Conservation (phyloP, 2,888 invertebrate genomes). For the Drosophila neoperkinsi region DNA sequence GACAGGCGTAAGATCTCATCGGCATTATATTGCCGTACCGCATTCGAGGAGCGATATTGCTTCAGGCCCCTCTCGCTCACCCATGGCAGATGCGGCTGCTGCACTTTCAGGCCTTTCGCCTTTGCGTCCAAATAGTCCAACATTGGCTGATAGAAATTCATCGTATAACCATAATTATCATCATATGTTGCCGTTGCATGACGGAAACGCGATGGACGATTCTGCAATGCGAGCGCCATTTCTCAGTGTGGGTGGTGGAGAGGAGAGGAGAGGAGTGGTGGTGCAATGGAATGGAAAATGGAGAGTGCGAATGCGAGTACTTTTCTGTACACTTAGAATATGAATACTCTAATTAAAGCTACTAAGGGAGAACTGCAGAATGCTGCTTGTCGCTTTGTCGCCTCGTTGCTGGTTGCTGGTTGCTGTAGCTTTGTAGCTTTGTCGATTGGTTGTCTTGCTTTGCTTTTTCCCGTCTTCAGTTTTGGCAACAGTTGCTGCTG, state of each 20-base stretch:
- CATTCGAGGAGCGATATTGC: conserved; percentile 88
- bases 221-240: conserved; percentile 84
- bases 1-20: conserved; percentile 89
- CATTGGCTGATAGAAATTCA: conserved; percentile 95
- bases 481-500: conserved; percentile 73
- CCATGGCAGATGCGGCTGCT: conserved; percentile 90
- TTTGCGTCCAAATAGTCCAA: conserved; percentile 92
- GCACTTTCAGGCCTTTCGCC: conserved; percentile 85
- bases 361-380: conserved; percentile 32
- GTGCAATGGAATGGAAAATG: conserved; percentile 17
- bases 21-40: conserved; percentile 88
- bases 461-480: conserved; percentile 45
- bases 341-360: conserved; percentile 71
- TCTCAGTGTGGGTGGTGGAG: conserved; percentile 4
- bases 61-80: conserved; percentile 89
- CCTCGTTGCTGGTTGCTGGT: neutral
- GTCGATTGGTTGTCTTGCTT: conserved; percentile 28
- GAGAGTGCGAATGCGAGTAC: conserved; percentile 10
- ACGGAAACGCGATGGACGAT: conserved; percentile 82
- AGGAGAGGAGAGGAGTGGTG: neutral
- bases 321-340: conserved; percentile 39
- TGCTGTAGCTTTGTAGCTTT: conserved; percentile 9
- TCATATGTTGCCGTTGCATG: conserved; percentile 88
- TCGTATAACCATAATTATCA: conserved; percentile 93
- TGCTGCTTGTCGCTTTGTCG: conserved; percentile 14